Base-by-base conservation (phyloP, 2,888 invertebrate species). In the Argyresthia goedartella region DNA sequence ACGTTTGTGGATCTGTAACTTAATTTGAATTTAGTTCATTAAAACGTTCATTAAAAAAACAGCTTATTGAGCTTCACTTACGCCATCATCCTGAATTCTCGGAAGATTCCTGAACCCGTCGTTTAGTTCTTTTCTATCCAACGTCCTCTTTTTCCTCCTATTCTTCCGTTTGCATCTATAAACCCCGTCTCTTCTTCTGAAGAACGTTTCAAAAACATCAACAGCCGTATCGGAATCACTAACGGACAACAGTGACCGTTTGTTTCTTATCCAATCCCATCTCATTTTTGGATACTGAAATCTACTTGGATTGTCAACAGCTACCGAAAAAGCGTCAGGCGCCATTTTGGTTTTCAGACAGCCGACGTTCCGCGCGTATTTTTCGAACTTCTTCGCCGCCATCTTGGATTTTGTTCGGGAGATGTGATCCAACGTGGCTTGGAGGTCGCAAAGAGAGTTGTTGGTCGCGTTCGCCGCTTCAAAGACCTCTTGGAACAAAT, bases 401-500 rank as follows among this genome's bases (percentile, higher is more conserved):
- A 71, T 15, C 2, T 47, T 52, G 0, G 51, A 52, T n/a, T 64
- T 60, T 1, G 60, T 49, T 0, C 55, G 53, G 7, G 59, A 14
- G 10, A 73, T 55, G 44, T 67, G 61, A 3, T 62, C 54, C 47
- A 57, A 56, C 0, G 76, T 76, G 4, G 67, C 66, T 50, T 63
- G 56, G 25, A 77, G 57, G 56, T 77, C 71, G 53, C 77, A 78
- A 3, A 75, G 50, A 44, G 58, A 53, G 50, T 25, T 25, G 25
- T 25, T 25, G 25, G 25, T 25, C 16, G 45, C 43, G 62, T 46
- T 15, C 57, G 11, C 10, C 34, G n/a, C 46, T 43, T 69, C 66
- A 64, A 60, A 57, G 59, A 65, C 66, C 76, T 80, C 79, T 80
- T 78, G 76, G 76, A 76, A 67, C 65, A 67, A 76, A 76, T 56